A percentile compares a stretch with the other conserved stretches of the same genome.
Evolutionary conservation across 2,113 vertebrate genomes (phyloP).

Genomic region (Brachionichthys hirsutus): DNA sequence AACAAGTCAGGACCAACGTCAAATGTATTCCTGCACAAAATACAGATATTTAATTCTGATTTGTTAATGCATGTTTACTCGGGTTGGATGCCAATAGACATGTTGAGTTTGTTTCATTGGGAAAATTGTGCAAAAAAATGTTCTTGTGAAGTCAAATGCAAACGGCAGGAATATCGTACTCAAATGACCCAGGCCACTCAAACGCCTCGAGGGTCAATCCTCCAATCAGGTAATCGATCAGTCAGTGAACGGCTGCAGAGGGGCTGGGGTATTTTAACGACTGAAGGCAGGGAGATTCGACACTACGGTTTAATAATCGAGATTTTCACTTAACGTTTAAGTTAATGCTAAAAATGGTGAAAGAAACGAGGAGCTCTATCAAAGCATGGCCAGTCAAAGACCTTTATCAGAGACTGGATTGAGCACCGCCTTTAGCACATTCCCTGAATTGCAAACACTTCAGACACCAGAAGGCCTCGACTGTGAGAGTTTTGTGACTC

Average conservation of each 20-base stretch:
- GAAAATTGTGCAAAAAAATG: conserved; percentile 9
- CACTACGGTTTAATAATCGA: too few relatives aligned
- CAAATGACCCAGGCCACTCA: conserved; percentile 20
- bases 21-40: conserved; percentile 40
- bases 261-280: conserved; percentile 25
- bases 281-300: conserved; percentile 36
- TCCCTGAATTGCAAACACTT: too few relatives aligned
- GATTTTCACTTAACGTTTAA: too few relatives aligned
- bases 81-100: conserved; percentile 18
- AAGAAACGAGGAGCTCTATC: not conserved
- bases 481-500: not conserved
- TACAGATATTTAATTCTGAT: too few relatives aligned
- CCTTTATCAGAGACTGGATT: not conserved
- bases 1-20: conserved; percentile 23
- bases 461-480: conserved; percentile 5
- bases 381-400: too few relatives aligned
- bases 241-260: conserved; percentile 73
- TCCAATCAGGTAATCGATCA: too few relatives aligned
- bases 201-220: conserved; percentile 54
- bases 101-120: not conserved
- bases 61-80: not conserved
- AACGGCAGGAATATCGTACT: not conserved
- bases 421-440: too few relatives aligned
- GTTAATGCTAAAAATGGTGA: not conserved
- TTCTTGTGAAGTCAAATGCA: not conserved